Base-by-base conservation (phyloP, 2,888 invertebrate species). In the Heliconius sara region DNA sequence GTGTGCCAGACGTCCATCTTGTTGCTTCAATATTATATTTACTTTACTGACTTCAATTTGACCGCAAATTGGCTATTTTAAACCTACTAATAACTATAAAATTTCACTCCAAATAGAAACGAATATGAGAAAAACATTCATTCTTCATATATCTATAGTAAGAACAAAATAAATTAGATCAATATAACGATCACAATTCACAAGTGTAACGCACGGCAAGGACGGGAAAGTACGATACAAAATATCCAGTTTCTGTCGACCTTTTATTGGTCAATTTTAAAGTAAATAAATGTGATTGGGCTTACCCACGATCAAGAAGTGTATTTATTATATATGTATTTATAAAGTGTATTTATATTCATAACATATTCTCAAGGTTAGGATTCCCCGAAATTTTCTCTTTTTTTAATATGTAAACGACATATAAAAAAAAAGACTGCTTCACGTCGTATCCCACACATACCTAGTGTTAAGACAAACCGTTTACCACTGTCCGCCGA, bases 1-100 rank as follows among this genome's bases (percentile, higher is more conserved):
- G 87, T 91, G 84, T 89, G 89, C 85, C 88, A 87, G 78, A 39
- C 63, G 74, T 72, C 67, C 84, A 82, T 81, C 81, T 83, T 74
- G 47, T 73, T 65, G 65, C 77, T 39, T 73, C 79, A 77, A 81
- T 80, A 80, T 78, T 79, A 79, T 65, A 75, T 67, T 57, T 65
- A 43, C 19, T 78, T 19, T 57, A 72, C 16, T 72, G 34, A 27
- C 25, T 72, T 52, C 25, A 34, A 13, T 25, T 39, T 60, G 34
- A 22, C 30, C 13, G 19, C 6, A 34, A 73, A 34, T 34, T 73
- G 57, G 16, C n/a, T 34, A 34, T 7, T 73, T 60, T 57, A 34
- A 73, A 6, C 60, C 7, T 34, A 34, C 12, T 10, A 72, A 0
- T 4, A 12, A 22, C 22, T 3, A 27, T 52, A 72, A 52, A n/a